Evolutionary conservation across 2,888 invertebrate genomes (phyloP), one percentile per base, ranked within the genome.

Genomic region (Drosophila atroscutellata): DNA sequence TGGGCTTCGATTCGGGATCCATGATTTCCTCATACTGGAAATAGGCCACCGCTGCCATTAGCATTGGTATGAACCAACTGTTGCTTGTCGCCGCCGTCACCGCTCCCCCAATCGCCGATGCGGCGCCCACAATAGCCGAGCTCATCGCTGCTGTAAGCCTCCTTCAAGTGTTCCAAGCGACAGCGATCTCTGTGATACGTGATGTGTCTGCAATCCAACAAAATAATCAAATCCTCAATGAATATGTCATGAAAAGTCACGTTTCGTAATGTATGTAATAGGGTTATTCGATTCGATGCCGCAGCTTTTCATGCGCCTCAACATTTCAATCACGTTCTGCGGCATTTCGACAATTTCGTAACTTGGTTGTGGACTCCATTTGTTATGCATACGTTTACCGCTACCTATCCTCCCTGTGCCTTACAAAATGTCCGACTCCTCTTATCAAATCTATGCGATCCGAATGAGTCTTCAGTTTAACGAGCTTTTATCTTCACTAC

Each of bases 11-110:
- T 91, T 97, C 97, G 0, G 97, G 97, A 92, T 97, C 97, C 90
- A 96, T 95, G 73, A 96, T 95, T 88, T 97, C 97, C 89, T 97
- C 97, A 92, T 96, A 97, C 91, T 97, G 97, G 92, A 97, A 97
- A 93, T 97, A 97, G 9, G 97, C 97, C 79, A 98, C 95, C 11
- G 97, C 96, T 0, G 97, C 97, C 64, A 97, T 96, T 75, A 98
- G 92, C 93, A 97, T 95, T 0, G 98, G 97, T 50, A 97, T 94
- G 92, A 98, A 96, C 95, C 97, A 96, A 13, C 96, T 96, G 62
- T 96, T 94, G 80, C 95, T 95, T 47, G 96, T 95, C 45, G 95
- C 94, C 20, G 94, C 95, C 56, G 95, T 95, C 42, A 96, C 96
- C 20, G 96, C 94, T 56, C 95, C 96, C 0, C 95, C 95, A 75